Percentiles rank a stretch among this genome's conserved stretches.
Evolutionary conservation across 2,113 vertebrate genomes (phyloP).

Genomic region (Coryphaenoides rupestris): DNA sequence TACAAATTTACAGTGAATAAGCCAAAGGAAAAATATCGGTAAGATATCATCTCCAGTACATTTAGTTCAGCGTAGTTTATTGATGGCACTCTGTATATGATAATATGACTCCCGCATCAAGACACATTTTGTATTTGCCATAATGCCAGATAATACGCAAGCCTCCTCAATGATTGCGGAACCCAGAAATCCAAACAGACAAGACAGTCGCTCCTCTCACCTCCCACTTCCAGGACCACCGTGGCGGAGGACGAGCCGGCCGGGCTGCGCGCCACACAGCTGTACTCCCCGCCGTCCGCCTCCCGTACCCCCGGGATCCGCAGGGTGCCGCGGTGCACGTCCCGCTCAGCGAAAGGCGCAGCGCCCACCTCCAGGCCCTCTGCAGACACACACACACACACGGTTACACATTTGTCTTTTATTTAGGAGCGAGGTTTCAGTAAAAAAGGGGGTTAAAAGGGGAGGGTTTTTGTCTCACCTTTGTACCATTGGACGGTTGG

Average conservation of each 20-base stretch:
- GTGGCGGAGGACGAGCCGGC: slow-evolving; percentile 62
- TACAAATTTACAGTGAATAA: no score
- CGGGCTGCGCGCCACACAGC: slow-evolving; percentile 77
- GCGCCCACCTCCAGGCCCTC: slow-evolving; percentile 73
- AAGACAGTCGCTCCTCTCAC: slow-evolving; percentile 73
- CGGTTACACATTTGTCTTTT: not conserved
- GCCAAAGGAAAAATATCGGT: no score
- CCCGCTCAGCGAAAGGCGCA: slow-evolving; percentile 62
- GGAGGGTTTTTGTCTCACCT: slow-evolving; percentile 71
- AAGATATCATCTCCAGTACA: no score
- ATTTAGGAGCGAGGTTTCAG: not conserved
- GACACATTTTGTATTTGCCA: no score
- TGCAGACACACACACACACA: slow-evolving; percentile 46
- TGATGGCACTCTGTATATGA: no score
- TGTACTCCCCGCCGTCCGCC: slow-evolving; percentile 78
- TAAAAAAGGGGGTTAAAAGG: not conserved
- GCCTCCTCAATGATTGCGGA: no score
- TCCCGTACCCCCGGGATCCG: slow-evolving; percentile 72
- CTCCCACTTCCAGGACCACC: slow-evolving; percentile 78
- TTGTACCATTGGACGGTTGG: slow-evolving; percentile 85
- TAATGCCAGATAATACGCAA: no score
- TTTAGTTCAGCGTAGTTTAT: no score
- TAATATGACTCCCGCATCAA: no score
- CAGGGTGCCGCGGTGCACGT: slow-evolving; percentile 60
- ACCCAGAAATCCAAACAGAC: no score